phyloP scores from a whole-genome alignment of 2,888 invertebrate species.

The Drosophila hamatofila region DNA sequence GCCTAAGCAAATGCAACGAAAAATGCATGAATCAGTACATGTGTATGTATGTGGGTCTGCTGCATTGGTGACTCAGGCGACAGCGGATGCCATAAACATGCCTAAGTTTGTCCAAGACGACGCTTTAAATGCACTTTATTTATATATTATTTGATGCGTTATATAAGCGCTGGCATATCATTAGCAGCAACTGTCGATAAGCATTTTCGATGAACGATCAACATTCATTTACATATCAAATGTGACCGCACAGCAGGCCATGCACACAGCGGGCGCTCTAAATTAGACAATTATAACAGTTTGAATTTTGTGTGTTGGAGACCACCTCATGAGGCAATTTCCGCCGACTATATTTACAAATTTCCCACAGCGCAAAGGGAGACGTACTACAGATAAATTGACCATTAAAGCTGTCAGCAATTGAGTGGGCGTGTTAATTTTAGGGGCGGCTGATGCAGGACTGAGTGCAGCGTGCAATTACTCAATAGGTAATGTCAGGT shows the following conservation, averaged over 20 bases:
- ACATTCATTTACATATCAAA: slow-evolving; percentile 24
- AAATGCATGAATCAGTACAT: slow-evolving; percentile 19
- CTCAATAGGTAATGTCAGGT: slow-evolving; percentile 9
- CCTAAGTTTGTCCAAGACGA: slow-evolving; percentile 23
- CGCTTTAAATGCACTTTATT: slow-evolving; percentile 17
- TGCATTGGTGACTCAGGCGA: slow-evolving; percentile 47
- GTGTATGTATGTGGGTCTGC: background rate
- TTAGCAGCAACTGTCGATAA: slow-evolving; percentile 24
- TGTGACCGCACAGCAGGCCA: slow-evolving; percentile 28
- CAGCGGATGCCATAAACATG: slow-evolving; percentile 66
- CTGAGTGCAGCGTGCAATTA: slow-evolving; percentile 19
- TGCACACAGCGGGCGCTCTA: slow-evolving; percentile 30
- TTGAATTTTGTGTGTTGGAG: slow-evolving; percentile 1
- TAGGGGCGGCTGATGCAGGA: background rate
- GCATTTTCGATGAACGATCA: slow-evolving; percentile 30
- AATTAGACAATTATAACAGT: slow-evolving; percentile 16
- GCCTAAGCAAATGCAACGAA: slow-evolving; percentile 9
- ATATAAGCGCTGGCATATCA: slow-evolving; percentile 24
- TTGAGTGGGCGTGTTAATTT: background rate
- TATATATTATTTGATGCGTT: slow-evolving; percentile 7
- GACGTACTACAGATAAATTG: background rate
- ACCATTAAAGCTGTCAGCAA: slow-evolving; percentile 20
- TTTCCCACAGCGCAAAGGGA: slow-evolving; percentile 8
- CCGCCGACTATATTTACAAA: slow-evolving; percentile 12
- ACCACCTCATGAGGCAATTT: slow-evolving; percentile 35